phyloP scores from a whole-genome alignment of 2,797 vertebrate genomes.

The Helarctos malayanus region DNA sequence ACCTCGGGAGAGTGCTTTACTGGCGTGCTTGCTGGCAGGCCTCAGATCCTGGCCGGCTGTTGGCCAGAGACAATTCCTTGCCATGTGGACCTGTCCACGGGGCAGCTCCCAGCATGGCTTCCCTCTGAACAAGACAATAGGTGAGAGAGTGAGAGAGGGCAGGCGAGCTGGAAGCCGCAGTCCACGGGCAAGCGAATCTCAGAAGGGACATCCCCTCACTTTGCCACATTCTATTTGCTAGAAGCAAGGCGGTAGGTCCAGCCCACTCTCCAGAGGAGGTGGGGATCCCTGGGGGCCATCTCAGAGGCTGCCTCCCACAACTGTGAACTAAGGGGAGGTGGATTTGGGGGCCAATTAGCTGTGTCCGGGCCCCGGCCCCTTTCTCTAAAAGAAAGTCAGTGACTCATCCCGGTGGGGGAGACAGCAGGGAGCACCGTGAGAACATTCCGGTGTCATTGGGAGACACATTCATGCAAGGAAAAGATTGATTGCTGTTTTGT shows the following conservation, averaged over 20 bases:
- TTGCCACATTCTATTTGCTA: neutral
- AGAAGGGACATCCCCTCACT: neutral
- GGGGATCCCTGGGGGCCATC: neutral
- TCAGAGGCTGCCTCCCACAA: neutral
- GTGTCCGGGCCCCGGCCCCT: rapidly evolving
- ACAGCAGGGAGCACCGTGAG: rapidly evolving
- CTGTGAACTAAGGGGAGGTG: neutral
- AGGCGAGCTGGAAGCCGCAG: neutral
- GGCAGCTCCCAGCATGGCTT: neutral
- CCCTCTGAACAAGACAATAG: neutral
- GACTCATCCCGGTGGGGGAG: neutral
- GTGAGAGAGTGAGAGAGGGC: neutral
- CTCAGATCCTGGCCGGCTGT: neutral
- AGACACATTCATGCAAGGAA: neutral
- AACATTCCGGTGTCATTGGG: neutral
- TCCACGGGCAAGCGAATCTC: neutral
- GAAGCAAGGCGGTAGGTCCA: neutral
- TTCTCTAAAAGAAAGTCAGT: neutral
- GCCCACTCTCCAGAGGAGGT: too few relatives aligned
- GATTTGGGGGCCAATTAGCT: neutral
- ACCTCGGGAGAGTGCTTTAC: rapidly evolving
- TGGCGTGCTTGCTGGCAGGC: neutral
- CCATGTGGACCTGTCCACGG: neutral
- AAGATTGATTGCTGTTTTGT: neutral
- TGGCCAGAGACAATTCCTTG: neutral